Evolutionary conservation across 2,797 vertebrate genomes (phyloP), one percentile per base, ranked within the genome.

Genomic region (Anguilla obscura): DNA sequence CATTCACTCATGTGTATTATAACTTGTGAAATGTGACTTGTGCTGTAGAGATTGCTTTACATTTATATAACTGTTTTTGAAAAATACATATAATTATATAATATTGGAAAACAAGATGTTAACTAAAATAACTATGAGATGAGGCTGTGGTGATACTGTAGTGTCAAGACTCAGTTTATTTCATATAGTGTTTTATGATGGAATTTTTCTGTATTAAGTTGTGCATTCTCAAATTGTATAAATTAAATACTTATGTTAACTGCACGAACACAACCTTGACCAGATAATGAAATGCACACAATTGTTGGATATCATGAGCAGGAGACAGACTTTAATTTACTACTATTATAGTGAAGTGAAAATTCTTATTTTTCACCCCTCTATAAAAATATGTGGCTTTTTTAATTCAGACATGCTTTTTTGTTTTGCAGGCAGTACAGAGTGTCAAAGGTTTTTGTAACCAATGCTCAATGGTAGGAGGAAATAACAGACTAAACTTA

Each of bases 201-300:
- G 50, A 33, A 40, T 60, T 69, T 69, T 69, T 69, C 4, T 1
- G 63, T 69, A 24, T 18, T 40, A 82, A 82, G 40, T 45, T 14
- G 12, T 82, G 3, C 21, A 69, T 69, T 69, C 21, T 69, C 63
- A 69, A 63, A 63, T 63, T 5, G 21, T 63, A 21, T 21, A 63
- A 63, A 63, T 63, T n/a, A 69, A 27, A 69, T 69, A n/a, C n/a
- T 69, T 27, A 1, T 27, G 7, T 8, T 69, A 69, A 69, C n/a
- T 80, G 91, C 92, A 93, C 93, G 92, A 94, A 93, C 92, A 93
- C 93, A 90, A 91, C 90, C 92, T 93, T 80, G 89, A 93, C 91
- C 92, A 94, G 92, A 94, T 92, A 89, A 85, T 92, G 86, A 89
- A 87, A 93, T 90, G 93, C 90, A 93, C 90, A 92, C 87, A 74